phyloP scores from a whole-genome alignment of 2,797 vertebrate genomes.

The Steatocranus sp. region DNA sequence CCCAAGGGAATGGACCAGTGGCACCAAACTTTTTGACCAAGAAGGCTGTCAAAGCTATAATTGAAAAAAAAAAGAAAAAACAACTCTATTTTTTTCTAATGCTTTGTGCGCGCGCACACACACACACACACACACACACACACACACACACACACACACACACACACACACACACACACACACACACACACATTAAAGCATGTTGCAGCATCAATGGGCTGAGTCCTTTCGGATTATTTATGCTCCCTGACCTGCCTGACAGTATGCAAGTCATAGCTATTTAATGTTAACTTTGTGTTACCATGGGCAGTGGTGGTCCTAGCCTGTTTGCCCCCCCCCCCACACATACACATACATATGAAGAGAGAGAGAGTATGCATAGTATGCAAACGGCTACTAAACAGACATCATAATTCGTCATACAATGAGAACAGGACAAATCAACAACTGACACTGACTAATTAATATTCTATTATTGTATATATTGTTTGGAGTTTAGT shows the following conservation, averaged over 20 bases:
- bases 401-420: too few relatives aligned
- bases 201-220: background rate
- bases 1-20: slow-evolving; percentile 13
- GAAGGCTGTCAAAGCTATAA: slow-evolving; percentile 47
- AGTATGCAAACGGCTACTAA: too few relatives aligned
- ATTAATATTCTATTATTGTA: too few relatives aligned
- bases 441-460: too few relatives aligned
- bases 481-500: too few relatives aligned
- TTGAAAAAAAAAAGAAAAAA: slow-evolving; percentile 15
- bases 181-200: background rate
- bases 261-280: background rate
- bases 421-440: too few relatives aligned
- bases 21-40: background rate
- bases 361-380: too few relatives aligned
- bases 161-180: background rate
- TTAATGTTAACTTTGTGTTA: background rate
- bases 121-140: background rate
- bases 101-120: background rate
- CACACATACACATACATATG: too few relatives aligned
- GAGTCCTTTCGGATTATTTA: slow-evolving; percentile 5
- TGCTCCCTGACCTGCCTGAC: background rate
- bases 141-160: background rate
- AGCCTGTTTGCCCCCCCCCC: too few relatives aligned
- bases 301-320: too few relatives aligned
- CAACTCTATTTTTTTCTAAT: background rate